A percentile compares a stretch with the other conserved stretches of the same genome.
These are phyloP conservation scores for Synergus umbraculus DNA, from an alignment of 2,888 invertebrate species.

Conservation along the genomic window DNA sequence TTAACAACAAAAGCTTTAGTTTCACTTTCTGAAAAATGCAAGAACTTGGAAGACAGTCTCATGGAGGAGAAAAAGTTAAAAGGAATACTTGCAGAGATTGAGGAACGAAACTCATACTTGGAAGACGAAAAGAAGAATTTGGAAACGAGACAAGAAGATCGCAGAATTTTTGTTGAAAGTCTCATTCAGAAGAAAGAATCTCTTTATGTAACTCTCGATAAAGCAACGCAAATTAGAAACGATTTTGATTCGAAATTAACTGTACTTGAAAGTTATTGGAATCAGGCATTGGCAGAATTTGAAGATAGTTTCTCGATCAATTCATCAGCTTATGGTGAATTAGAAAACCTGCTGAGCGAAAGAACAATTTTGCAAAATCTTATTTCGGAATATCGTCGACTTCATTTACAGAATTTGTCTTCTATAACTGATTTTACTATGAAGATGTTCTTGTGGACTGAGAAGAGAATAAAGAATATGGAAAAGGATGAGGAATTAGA, in stretches of 20 bases:
- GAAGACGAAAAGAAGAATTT: conserved; percentile 53
- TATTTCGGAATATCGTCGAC: conserved; percentile 52
- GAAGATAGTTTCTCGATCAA: conserved; percentile 46
- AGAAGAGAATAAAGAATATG: conserved; percentile 44
- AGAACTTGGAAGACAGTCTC: conserved; percentile 54
- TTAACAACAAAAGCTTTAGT: conserved; percentile 18
- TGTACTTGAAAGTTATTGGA: conserved; percentile 55
- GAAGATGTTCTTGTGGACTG: conserved; percentile 10
- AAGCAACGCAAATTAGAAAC: conserved; percentile 42
- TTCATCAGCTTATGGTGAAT: conserved; percentile 59
- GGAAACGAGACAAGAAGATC: conserved; percentile 53
- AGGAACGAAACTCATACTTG: conserved; percentile 43
- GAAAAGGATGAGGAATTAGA: not conserved
- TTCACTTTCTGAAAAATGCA: conserved; percentile 24
- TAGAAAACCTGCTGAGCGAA: conserved; percentile 63
- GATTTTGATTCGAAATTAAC: conserved; percentile 47
- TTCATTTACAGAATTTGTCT: conserved; percentile 53
- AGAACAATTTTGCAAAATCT: conserved; percentile 62
- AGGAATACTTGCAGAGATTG: conserved; percentile 45
- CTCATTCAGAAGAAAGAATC: conserved; percentile 51
- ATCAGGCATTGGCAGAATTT: conserved; percentile 47
- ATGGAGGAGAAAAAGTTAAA: conserved; percentile 51
- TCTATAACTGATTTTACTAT: not conserved
- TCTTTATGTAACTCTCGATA: conserved; percentile 44
- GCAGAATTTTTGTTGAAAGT: conserved; percentile 44